A percentile compares a stretch with the other conserved stretches of the same genome.
phyloP scores from a whole-genome alignment of 2,888 invertebrate genomes.

The Sepioteuthis lessoniana region DNA sequence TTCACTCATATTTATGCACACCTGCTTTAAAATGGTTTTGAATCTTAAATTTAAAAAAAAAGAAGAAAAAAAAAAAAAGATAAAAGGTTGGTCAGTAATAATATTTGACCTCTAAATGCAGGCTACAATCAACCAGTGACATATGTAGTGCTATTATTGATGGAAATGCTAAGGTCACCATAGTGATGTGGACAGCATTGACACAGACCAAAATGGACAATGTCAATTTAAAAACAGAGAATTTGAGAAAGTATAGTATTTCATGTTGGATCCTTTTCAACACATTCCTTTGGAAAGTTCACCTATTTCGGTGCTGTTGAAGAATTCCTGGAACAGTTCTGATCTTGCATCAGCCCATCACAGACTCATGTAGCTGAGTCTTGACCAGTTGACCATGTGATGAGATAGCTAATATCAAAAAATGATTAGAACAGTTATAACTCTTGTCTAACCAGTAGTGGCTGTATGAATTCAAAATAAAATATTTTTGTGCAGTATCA shows the following conservation, averaged over 20 bases:
- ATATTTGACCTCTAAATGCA: not conserved
- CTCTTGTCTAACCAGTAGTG: conserved; percentile 33
- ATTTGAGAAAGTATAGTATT: conserved; percentile 1
- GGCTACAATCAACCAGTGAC: conserved; percentile 33
- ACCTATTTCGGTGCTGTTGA: not conserved
- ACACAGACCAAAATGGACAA: not conserved
- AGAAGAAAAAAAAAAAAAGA: not conserved
- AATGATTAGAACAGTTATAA: conserved; percentile 10
- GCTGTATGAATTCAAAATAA: conserved; percentile 33
- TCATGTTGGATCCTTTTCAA: not conserved
- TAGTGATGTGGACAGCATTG: not conserved
- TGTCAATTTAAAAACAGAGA: not conserved
- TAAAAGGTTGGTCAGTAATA: not conserved
- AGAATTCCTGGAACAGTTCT: conserved; percentile 25
- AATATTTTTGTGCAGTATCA: conserved; percentile 1
- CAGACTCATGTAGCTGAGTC: not conserved
- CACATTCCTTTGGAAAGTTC: conserved; percentile 33
- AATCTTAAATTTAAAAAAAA: not conserved
- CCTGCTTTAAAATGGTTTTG: conserved; percentile 4
- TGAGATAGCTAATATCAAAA: conserved; percentile 10
- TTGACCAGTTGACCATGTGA: conserved; percentile 1
- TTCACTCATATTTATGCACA: not conserved
- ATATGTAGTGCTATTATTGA: conserved; percentile 14
- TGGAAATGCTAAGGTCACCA: conserved; percentile 6
- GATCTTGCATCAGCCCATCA: conserved; percentile 6